Evolutionary conservation across 2,888 invertebrate species (phyloP), one percentile per base, ranked within the genome.

Genomic region (Prosapia bicincta): DNA sequence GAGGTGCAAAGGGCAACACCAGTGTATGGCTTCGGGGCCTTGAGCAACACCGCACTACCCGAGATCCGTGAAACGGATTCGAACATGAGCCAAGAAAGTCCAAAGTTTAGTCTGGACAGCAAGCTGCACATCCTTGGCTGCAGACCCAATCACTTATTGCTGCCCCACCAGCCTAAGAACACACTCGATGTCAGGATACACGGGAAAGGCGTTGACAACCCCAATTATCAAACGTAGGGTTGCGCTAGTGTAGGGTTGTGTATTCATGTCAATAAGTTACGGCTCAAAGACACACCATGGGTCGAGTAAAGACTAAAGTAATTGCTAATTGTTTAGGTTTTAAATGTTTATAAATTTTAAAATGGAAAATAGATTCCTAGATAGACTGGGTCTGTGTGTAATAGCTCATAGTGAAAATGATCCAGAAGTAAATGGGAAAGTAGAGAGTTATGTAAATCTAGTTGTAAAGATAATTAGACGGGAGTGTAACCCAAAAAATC

Each of bases 41-140:
- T 79, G 32, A 77, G 76, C 24, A 79, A 76, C 66, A 77, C 70
- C 23, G 72, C 72, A 0, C 67, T 78, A 7, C 71, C 76, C 7
- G 75, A 77, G 23, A 78, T 79, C 10, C 77, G 78, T 30, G 79
- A 79, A 67, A 74, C 79, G 23, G 77, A 78, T 26, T 30, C 75
- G 20, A 26, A 65, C 26, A 68, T 70, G 26, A 26, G 69, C 15
- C 79, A 79, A 23, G 81, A 81, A 26, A 81, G 81, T 74, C 80
- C 80, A 5, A 79, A 80, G 6, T 78, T 80, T 70, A 80, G 80
- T 54, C 78, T 81, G 72, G 82, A 82, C 76, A 81, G 80, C 73
- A 81, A 82, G 69, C 78, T 82, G 65, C 81, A 81, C 73, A 81
- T 83, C 69, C 79, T 82, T 43, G 81, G 82, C 38, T 83, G 83